Evolutionary conservation across 2,797 vertebrate genomes (phyloP).

Genomic region (Intellagama lesueurii): DNA sequence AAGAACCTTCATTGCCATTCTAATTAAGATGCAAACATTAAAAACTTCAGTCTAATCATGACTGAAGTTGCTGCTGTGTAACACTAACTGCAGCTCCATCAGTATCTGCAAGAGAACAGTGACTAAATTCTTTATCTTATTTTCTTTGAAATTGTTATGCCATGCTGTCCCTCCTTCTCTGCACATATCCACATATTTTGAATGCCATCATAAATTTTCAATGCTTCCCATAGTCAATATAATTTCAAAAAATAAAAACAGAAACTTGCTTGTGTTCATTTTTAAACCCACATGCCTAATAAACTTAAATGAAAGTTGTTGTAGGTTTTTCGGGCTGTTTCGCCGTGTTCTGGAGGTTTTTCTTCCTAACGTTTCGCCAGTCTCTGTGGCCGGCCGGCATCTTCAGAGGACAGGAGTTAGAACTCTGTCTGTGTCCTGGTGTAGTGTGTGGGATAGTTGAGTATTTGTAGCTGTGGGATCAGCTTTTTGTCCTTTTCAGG

Average conservation of each 20-base stretch:
- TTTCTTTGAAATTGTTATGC: not conserved
- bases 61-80: not conserved
- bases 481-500: too few relatives aligned
- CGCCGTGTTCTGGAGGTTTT: too few relatives aligned
- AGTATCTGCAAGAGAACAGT: not conserved
- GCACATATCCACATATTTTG: not conserved
- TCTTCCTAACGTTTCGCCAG: too few relatives aligned
- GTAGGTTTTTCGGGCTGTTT: too few relatives aligned
- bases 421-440: too few relatives aligned
- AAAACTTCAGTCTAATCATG: not conserved
- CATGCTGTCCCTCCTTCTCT: not conserved
- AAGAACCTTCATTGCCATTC: not conserved
- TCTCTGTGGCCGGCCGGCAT: too few relatives aligned
- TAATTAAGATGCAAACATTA: too few relatives aligned
- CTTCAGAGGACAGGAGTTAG: too few relatives aligned
- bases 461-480: too few relatives aligned
- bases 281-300: not conserved
- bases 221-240: too few relatives aligned
- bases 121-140: not conserved
- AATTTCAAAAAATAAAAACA: not conserved
- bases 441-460: too few relatives aligned
- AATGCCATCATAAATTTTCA: not conserved
- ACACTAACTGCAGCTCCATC: not conserved
- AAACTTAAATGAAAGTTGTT: not conserved
- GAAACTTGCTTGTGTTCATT: not conserved